Conservation (phyloP, 53 echinoderm and acorn worm species). For the Holothuria scabra region DNA sequence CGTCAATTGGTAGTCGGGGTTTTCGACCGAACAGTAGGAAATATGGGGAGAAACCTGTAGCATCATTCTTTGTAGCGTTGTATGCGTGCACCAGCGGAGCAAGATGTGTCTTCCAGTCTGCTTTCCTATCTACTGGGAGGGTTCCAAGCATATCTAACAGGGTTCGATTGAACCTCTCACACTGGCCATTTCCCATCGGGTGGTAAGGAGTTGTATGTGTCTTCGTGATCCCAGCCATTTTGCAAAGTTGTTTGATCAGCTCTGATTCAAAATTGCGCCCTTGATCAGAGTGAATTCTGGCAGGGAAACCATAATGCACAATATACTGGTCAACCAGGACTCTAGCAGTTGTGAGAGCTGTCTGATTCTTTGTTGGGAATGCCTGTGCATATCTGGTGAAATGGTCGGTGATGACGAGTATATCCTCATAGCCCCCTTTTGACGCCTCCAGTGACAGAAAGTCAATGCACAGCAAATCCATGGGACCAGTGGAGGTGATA, state of each 20-base stretch:
- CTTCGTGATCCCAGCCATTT: conserved; percentile 48
- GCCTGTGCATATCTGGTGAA: conserved; percentile 61
- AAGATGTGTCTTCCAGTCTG: conserved; percentile 67
- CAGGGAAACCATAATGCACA: conserved; percentile 72
- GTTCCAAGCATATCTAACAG: conserved; percentile 65
- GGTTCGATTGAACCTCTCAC: conserved; percentile 65
- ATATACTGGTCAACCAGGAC: too few relatives aligned
- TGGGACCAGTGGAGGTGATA: conserved; percentile 32
- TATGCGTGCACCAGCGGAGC: conserved; percentile 66
- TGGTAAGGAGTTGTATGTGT: conserved; percentile 49
- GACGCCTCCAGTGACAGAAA: conserved; percentile 45
- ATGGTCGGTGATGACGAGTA: conserved; percentile 65
- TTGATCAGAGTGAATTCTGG: conserved; percentile 67
- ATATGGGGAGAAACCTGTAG: conserved; percentile 63
- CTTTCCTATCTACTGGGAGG: conserved; percentile 41
- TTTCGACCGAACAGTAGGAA: conserved; percentile 63
- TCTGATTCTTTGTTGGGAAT: conserved; percentile 62
- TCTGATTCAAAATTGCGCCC: conserved; percentile 65
- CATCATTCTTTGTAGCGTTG: conserved; percentile 60
- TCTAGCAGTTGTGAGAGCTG: conserved; percentile 57
- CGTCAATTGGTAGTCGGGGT: conserved; percentile 38
- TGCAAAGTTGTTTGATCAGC: conserved; percentile 50
- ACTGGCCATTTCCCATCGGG: too few relatives aligned
- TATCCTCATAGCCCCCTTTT: conserved; percentile 56
- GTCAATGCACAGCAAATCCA: conserved; percentile 53